These are phyloP conservation scores for Stegodyphus dumicola DNA, from an alignment of 1,140 invertebrate species.

Conservation along the genomic window DNA sequence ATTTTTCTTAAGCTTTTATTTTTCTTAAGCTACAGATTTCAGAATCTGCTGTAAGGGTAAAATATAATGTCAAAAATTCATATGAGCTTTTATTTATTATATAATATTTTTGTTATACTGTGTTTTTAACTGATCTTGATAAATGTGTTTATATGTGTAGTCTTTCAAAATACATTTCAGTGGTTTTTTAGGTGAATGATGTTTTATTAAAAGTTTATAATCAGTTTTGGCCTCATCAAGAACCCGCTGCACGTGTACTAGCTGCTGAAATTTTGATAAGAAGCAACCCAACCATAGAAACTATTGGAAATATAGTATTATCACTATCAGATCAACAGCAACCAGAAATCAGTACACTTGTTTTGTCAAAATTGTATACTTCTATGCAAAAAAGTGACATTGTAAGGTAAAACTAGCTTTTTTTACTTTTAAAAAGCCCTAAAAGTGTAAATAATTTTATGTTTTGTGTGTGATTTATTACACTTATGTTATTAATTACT, in stretches of 20 bases:
- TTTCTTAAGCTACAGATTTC: neutral
- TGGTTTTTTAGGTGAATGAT: slow-evolving; percentile 22
- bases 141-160: neutral
- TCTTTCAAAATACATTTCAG: neutral
- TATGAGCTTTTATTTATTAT: neutral
- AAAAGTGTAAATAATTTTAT: neutral
- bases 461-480: neutral
- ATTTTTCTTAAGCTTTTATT: neutral
- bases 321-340: slow-evolving; percentile 22
- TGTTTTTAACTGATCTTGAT: neutral
- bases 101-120: neutral
- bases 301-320: slow-evolving; percentile 23
- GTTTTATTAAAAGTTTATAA: slow-evolving; percentile 72
- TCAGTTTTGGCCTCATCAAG: slow-evolving; percentile 74
- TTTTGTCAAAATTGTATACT: slow-evolving; percentile 31
- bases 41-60: neutral
- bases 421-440: neutral
- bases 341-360: slow-evolving; percentile 33
- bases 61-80: neutral
- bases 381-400: slow-evolving; percentile 26
- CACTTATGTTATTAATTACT: neutral
- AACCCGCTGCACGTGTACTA: slow-evolving; percentile 79
- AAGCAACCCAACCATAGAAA: slow-evolving; percentile 61
- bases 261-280: slow-evolving; percentile 80
- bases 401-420: slow-evolving; percentile 10